Evolutionary conservation across 2,113 vertebrate species (phyloP).

Genomic region (Chascanopsetta lugubris): DNA sequence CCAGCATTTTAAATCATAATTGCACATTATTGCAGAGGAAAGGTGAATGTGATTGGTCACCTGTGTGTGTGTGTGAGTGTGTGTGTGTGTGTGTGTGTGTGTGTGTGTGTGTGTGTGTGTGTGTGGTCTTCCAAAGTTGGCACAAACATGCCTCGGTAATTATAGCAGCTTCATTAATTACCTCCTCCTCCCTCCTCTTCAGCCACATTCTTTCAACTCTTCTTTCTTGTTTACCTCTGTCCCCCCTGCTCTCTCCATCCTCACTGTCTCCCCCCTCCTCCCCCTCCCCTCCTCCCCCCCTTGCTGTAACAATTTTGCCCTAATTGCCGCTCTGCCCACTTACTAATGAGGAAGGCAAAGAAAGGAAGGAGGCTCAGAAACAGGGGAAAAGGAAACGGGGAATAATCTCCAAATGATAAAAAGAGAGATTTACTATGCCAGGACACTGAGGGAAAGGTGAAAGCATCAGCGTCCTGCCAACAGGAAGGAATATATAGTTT

Average conservation of each 20-base stretch:
- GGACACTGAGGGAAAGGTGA: conserved; percentile 68
- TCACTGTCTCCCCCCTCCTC: conserved; percentile 60
- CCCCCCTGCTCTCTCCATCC: conserved; percentile 40
- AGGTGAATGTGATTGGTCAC: conserved; percentile 37
- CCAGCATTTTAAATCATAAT: conserved; percentile 46
- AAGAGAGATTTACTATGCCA: conserved; percentile 64
- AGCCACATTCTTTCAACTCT: conserved; percentile 65
- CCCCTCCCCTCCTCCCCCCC: background rate
- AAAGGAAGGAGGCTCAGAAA: conserved; percentile 53
- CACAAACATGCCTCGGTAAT: conserved; percentile 66
- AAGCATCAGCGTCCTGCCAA: conserved; percentile 63
- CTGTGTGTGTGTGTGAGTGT: background rate
- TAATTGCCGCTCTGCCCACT: conserved; percentile 72
- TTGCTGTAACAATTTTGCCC: conserved; percentile 55
- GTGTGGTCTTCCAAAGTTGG: conserved; percentile 50
- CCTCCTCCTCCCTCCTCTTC: conserved; percentile 49
- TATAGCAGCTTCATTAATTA: conserved; percentile 75
- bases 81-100: conserved; percentile 8
- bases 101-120: conserved; percentile 11
- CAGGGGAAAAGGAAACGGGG: conserved; percentile 50
- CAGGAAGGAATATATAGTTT: conserved; percentile 50
- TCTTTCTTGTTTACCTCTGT: conserved; percentile 82
- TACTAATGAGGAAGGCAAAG: conserved; percentile 69
- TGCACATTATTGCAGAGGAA: conserved; percentile 27
- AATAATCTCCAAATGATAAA: conserved; percentile 47